Evolutionary conservation across 2,888 invertebrate species (phyloP).

Genomic region (Torymus tubicola): DNA sequence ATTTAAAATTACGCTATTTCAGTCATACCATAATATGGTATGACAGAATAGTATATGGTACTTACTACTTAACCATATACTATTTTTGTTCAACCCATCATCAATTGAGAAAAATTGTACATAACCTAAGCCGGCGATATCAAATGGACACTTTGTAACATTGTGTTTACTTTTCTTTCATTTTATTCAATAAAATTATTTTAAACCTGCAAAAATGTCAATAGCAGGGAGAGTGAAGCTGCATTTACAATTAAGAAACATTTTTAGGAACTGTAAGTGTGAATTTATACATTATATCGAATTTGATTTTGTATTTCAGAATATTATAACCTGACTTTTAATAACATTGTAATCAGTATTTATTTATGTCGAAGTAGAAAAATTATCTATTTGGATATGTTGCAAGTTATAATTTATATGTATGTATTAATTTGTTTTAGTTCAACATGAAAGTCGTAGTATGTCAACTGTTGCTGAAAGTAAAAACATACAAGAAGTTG

Average conservation of each 20-base stretch:
- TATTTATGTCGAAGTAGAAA: too few species aligned
- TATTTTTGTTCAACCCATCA: too few species aligned
- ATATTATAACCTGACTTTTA: constrained; percentile 8
- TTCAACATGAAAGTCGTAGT: constrained; percentile 32
- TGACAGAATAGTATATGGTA: too few species aligned
- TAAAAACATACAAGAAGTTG: constrained; percentile 17
- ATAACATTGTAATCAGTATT: neutral
- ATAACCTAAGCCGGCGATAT: too few species aligned
- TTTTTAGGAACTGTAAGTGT: constrained; percentile 48
- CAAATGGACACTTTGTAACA: too few species aligned
- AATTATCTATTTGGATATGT: too few species aligned
- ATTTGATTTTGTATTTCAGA: neutral
- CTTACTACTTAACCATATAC: too few species aligned
- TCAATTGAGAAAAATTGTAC: too few species aligned
- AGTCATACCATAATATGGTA: too few species aligned
- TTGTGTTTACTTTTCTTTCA: too few species aligned
- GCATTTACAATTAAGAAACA: constrained; percentile 45
- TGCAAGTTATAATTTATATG: too few species aligned
- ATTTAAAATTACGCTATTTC: too few species aligned
- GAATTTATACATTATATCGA: neutral
- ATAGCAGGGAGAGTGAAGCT: constrained; percentile 53
- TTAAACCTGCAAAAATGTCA: constrained; percentile 59
- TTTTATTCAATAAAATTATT: neutral
- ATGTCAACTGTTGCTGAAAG: constrained; percentile 39
- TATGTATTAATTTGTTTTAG: constrained; percentile 34